Evolutionary conservation across 1,140 invertebrate species (phyloP).

Genomic region (Pseudomyrmex flavicornis): DNA sequence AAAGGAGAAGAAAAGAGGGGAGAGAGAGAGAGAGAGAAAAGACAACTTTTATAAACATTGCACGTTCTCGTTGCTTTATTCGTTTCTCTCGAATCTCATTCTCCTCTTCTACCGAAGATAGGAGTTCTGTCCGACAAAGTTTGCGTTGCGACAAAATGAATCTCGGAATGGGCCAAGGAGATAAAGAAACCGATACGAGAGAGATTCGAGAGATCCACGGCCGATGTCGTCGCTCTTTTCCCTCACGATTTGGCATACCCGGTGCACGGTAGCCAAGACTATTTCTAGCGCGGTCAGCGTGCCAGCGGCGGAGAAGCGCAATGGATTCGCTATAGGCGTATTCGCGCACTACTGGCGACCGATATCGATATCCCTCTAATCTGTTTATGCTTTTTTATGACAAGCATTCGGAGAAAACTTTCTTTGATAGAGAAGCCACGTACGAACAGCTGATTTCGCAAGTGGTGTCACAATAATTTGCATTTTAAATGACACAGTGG

Average conservation of each 20-base stretch:
- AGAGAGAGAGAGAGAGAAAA: conserved; percentile 7
- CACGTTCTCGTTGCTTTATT: conserved; percentile 32
- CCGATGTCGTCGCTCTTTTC: conserved; percentile 11
- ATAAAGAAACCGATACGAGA: conserved; percentile 1
- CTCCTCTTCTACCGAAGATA: background rate
- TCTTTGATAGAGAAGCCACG: conserved; percentile 1
- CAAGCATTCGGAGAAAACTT: background rate
- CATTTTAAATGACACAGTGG: conserved; percentile 14
- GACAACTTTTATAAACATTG: conserved; percentile 41
- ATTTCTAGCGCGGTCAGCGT: conserved; percentile 71
- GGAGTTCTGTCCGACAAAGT: conserved; percentile 13
- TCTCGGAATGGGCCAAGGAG: background rate
- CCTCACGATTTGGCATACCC: conserved; percentile 50
- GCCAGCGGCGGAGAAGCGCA: conserved; percentile 70
- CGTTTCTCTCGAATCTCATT: background rate
- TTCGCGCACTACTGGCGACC: conserved; percentile 33
- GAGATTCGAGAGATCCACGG: background rate
- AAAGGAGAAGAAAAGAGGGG: background rate
- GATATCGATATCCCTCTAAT: conserved; percentile 3
- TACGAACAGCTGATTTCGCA: background rate
- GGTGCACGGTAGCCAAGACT: conserved; percentile 56
- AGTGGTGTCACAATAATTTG: conserved; percentile 11
- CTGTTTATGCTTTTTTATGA: background rate
- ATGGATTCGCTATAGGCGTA: conserved; percentile 68
- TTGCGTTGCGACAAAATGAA: background rate